Conservation (phyloP, 2,888 invertebrate genomes). For the Philaethria dido region DNA sequence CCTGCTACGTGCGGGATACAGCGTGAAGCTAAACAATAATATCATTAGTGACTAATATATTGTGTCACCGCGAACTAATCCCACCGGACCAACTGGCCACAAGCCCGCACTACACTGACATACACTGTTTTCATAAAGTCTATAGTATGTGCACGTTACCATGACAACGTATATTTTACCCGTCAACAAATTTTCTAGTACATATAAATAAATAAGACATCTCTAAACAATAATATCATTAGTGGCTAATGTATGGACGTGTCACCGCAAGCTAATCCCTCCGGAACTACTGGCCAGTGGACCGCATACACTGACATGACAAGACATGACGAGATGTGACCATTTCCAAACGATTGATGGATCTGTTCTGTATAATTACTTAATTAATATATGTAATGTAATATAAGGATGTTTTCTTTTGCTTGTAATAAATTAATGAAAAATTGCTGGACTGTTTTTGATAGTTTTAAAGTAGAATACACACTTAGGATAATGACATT, state of each 20-base stretch:
- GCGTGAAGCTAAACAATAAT: background rate
- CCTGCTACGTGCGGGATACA: too few species aligned
- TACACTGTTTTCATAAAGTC: too few species aligned
- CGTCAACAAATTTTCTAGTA: too few species aligned
- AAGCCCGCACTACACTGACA: conserved; percentile 1
- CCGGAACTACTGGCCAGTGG: background rate
- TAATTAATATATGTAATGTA: background rate
- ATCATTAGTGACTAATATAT: conserved; percentile 8
- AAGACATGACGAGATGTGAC: conserved; percentile 1
- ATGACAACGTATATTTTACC: too few species aligned
- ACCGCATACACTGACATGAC: background rate
- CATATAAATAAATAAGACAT: too few species aligned
- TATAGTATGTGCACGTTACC: too few species aligned
- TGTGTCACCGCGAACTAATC: conserved; percentile 19
- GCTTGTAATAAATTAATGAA: background rate
- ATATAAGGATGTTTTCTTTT: background rate
- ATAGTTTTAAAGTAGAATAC: too few species aligned
- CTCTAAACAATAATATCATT: background rate
- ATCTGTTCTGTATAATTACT: background rate
- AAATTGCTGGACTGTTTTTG: too few species aligned
- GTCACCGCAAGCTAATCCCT: conserved; percentile 17
- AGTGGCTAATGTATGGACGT: conserved; percentile 13
- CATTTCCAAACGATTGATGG: conserved; percentile 1
- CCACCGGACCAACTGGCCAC: background rate
- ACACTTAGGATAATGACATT: too few species aligned